Base-by-base conservation (phyloP, 2,888 invertebrate genomes). In the Adineta ricciae region DNA sequence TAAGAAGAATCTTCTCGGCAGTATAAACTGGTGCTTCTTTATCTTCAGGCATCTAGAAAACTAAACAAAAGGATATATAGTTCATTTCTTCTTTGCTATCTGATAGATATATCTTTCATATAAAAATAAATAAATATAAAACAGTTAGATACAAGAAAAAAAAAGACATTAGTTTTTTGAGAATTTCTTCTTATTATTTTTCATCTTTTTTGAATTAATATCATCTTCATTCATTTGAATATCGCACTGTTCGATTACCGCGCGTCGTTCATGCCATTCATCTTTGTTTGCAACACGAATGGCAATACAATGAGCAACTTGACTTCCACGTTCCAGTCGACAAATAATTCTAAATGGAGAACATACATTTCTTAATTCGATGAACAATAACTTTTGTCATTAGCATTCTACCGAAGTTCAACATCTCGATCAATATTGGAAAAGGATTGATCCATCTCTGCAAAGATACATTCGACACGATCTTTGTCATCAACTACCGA, bases 11-110 rank as follows among this genome's bases (percentile, higher is more conserved):
- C 21, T 38, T 36, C 24, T 73, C 73, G 0, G 73, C 73, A n/a
- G 73, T 73, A 38, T 73, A 73, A n/a, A 73, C 38, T 24, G 73
- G 73, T 73, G 73, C 73, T 73, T 73, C 73, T 38, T 73, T 73
- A 38, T 73, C 73, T 5, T 73, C 73, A 21, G 73, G 73, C 73
- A 73, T 73, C 73, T 56, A 56, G n/a, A 56, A 56, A 56, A 56
- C n/a, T 27, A 56, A 27, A 56, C 27, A 24, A 56, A n/a, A n/a
- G n/a, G n/a, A n/a, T n/a, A n/a, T n/a, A 56, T 56, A 56, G 56
- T 56, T 56, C 56, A 56, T 27, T 56, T 56, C 14, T 14, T 56
- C n/a, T 56, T 46, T 46, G 5, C 46, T 46, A 46, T 46, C 46
- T 46, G 46, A 46, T 11, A 46, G 11, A 46, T 8, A 46, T 8